phyloP scores from a whole-genome alignment of 92 coral and sea anemone genomes.

The Porites cylindrica region DNA sequence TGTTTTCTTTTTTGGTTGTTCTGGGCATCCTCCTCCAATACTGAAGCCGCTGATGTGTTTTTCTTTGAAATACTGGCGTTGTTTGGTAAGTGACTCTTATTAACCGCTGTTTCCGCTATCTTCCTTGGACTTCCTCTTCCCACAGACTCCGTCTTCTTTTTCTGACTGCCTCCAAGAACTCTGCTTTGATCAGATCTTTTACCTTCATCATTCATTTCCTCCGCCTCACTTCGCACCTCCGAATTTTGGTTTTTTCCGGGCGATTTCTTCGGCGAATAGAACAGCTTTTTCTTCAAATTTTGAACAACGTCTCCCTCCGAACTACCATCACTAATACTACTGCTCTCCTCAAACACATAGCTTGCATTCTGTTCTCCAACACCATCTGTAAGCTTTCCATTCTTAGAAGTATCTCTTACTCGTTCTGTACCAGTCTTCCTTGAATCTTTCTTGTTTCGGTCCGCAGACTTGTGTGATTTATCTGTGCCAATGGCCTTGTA shows the following conservation, averaged over 20 bases:
- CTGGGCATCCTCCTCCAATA: background rate
- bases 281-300: conserved; percentile 13
- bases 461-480: background rate
- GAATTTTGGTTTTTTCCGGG: background rate
- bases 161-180: background rate
- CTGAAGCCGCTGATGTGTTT: background rate
- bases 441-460: background rate
- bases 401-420: background rate
- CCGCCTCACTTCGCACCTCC: background rate
- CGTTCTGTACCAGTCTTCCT: background rate
- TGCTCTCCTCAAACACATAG: background rate
- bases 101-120: background rate
- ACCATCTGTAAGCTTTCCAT: background rate
- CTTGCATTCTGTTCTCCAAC: background rate
- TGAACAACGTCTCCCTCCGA: conserved; percentile 12
- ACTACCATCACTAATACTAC: background rate
- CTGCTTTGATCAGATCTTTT: background rate
- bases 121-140: background rate
- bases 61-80: background rate
- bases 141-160: background rate
- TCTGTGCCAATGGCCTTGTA: background rate
- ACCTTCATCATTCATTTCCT: background rate
- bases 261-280: conserved; percentile 30
- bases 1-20: background rate
- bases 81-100: background rate